phyloP scores from a whole-genome alignment of 1,140 invertebrate genomes.

The Rhagoletis pomonella region DNA sequence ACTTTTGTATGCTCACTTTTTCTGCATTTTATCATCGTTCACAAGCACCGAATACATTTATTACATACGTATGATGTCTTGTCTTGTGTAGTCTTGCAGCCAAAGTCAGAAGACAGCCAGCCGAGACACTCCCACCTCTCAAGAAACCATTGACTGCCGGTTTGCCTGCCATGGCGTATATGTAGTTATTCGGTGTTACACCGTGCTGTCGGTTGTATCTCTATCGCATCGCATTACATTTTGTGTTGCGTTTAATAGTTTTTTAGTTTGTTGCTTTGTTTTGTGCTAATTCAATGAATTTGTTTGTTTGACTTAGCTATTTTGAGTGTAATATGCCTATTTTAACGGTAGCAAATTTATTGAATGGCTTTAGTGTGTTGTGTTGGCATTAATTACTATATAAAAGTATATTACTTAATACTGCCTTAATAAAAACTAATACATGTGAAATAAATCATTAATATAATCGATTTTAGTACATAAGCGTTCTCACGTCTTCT shows the following conservation, averaged over 20 bases:
- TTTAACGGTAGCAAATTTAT: neutral
- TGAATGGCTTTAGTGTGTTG: no score
- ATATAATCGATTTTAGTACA: no score
- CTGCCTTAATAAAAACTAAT: no score
- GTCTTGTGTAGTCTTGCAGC: neutral
- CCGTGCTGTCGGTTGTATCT: constrained; percentile 12
- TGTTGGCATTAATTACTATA: no score
- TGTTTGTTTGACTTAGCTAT: neutral
- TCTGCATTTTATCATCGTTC: neutral
- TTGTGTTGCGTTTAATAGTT: constrained; percentile 12
- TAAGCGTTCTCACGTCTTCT: no score
- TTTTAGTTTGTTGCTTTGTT: neutral
- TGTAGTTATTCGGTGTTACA: neutral
- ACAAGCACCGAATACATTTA: neutral
- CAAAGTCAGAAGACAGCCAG: constrained; percentile 3
- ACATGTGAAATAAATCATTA: no score
- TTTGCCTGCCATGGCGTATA: neutral
- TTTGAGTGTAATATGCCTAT: neutral
- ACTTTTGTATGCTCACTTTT: neutral
- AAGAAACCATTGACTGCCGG: constrained; percentile 25
- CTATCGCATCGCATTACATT: constrained; percentile 17
- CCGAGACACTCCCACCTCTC: constrained; percentile 37
- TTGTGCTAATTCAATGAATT: neutral
- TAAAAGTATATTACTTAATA: no score
- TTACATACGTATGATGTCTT: neutral